Conservation (phyloP, 2,888 invertebrate species). For the Orchesella flavescens region DNA sequence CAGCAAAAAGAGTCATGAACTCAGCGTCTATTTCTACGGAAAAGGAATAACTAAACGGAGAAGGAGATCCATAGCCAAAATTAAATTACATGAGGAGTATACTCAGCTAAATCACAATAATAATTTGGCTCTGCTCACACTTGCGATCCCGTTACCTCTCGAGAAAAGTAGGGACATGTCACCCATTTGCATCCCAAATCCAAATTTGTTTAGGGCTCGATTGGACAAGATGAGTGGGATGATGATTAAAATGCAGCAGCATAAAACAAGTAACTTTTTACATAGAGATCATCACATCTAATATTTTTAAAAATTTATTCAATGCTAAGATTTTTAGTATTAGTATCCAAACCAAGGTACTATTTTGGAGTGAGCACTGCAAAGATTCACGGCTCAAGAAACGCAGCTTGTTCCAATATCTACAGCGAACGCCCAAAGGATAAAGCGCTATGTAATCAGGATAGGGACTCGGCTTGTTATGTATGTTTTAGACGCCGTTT, state of each 20-base stretch:
- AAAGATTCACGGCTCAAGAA: slow-evolving; percentile 31
- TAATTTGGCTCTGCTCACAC: slow-evolving; percentile 46
- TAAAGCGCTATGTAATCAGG: slow-evolving; percentile 31
- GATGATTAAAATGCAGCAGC: slow-evolving; percentile 29
- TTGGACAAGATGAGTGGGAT: slow-evolving; percentile 36
- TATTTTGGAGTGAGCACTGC: slow-evolving; percentile 43
- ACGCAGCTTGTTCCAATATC: slow-evolving; percentile 39
- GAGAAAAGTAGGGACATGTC: not conserved
- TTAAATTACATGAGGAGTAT: slow-evolving; percentile 33
- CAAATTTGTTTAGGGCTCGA: slow-evolving; percentile 9
- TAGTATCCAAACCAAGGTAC: slow-evolving; percentile 37
- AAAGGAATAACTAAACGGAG: slow-evolving; percentile 5
- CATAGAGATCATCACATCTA: not conserved
- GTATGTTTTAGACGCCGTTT: slow-evolving; percentile 3
- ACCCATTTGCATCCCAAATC: slow-evolving; percentile 46
- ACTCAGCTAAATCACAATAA: slow-evolving; percentile 34
- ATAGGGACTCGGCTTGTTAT: slow-evolving; percentile 16
- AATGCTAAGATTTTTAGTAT: slow-evolving; percentile 19
- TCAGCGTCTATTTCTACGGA: slow-evolving; percentile 42
- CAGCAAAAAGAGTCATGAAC: slow-evolving; percentile 28
- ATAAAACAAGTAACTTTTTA: slow-evolving; percentile 30
- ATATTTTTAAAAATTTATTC: not conserved
- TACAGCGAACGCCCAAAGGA: slow-evolving; percentile 44
- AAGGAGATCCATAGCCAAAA: slow-evolving; percentile 5
- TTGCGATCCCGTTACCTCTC: slow-evolving; percentile 30